Conservation (phyloP, 2,797 vertebrate genomes). For the Columba guinea region DNA sequence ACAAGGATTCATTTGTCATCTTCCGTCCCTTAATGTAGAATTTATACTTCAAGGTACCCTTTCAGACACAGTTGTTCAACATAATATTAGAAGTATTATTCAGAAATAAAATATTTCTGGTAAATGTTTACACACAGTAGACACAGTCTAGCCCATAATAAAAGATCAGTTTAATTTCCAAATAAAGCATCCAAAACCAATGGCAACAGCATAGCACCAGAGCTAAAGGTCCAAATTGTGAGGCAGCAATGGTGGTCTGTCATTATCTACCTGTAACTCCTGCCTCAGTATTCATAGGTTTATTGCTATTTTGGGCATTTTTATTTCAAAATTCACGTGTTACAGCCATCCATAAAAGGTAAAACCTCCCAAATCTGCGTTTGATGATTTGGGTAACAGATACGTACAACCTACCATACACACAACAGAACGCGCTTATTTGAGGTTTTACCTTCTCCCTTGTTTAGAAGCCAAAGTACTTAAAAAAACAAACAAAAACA, state of each 20-base stretch:
- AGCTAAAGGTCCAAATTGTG: neutral
- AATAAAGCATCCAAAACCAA: neutral
- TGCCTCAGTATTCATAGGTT: neutral
- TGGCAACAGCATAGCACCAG: neutral
- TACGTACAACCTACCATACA: rapidly evolving
- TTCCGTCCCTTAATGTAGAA: neutral
- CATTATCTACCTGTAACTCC: neutral
- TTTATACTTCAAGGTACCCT: neutral
- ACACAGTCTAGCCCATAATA: neutral
- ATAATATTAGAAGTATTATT: rapidly evolving
- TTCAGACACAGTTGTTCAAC: neutral
- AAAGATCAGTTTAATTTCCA: neutral
- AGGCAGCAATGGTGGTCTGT: neutral
- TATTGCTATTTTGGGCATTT: neutral
- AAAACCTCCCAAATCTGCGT: neutral
- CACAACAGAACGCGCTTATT: neutral
- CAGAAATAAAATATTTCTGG: neutral
- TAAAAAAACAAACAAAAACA: neutral
- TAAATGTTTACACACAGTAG: neutral
- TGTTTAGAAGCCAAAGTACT: neutral
- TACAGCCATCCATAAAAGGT: neutral
- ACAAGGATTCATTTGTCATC: neutral
- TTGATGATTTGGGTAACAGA: neutral
- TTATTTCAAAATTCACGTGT: neutral
- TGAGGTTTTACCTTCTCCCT: neutral